Evolutionary conservation across 1,140 invertebrate genomes (phyloP).

Genomic region (Drosophila insularis): DNA sequence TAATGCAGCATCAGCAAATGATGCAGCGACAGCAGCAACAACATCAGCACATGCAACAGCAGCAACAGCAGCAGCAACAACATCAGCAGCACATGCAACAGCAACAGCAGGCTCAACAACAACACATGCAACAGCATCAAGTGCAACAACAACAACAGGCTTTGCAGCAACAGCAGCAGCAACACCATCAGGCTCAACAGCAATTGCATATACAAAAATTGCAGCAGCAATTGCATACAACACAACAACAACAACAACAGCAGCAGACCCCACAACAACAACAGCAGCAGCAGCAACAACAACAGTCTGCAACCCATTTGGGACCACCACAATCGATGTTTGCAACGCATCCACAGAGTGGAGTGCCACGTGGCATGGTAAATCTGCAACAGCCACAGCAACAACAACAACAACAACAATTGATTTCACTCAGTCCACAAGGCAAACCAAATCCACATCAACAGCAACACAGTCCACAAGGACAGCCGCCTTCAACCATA

Average conservation of each 20-base stretch:
- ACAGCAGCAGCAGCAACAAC: constrained; percentile 34
- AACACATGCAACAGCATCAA: neutral
- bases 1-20: constrained; percentile 64
- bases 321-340: constrained; percentile 32
- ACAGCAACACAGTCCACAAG: constrained; percentile 24
- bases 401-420: constrained; percentile 23
- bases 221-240: constrained; percentile 40
- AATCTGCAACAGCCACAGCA: constrained; percentile 37
- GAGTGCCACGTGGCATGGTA: neutral
- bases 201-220: constrained; percentile 27
- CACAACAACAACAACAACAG: constrained; percentile 43
- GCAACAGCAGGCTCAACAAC: constrained; percentile 46
- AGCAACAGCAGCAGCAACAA: constrained; percentile 42
- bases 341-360: neutral
- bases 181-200: constrained; percentile 27
- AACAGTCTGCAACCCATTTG: constrained; percentile 30
- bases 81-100: constrained; percentile 38
- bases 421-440: constrained; percentile 36
- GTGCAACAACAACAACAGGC: constrained; percentile 52
- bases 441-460: constrained; percentile 20
- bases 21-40: constrained; percentile 46
- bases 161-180: constrained; percentile 28
- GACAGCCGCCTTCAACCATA: constrained; percentile 16
- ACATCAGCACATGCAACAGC: constrained; percentile 33
- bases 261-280: constrained; percentile 35